Percentiles rank a stretch among this genome's conserved stretches.
phyloP scores from a whole-genome alignment of 2,888 invertebrate genomes.

The Kryphioiulus occultus region DNA sequence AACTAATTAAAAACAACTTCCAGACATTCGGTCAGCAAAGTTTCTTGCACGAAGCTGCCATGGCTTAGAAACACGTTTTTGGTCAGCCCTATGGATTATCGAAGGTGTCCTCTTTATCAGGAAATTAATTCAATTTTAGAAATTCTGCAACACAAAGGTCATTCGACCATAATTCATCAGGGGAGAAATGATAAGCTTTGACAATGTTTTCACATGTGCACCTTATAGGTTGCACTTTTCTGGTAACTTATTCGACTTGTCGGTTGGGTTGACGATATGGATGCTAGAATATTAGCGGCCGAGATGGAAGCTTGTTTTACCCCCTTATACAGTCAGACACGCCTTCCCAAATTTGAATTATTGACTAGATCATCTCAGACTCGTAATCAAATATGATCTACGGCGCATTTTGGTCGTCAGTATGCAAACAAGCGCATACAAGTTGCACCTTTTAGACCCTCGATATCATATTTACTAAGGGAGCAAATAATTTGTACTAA shows the following conservation, averaged over 20 bases:
- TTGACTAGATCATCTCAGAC: neutral
- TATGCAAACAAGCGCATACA: neutral
- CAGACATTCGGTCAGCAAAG: neutral
- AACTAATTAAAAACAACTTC: conserved; percentile 12
- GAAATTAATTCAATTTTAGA: neutral
- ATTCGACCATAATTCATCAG: neutral
- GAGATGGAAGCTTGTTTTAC: neutral
- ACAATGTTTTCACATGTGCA: neutral
- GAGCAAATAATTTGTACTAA: neutral
- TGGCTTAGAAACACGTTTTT: neutral
- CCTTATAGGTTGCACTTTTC: neutral
- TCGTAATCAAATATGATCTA: conserved; percentile 22
- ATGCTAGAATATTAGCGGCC: neutral
- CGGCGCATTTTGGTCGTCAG: no score
- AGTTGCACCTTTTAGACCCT: neutral
- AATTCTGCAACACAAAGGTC: neutral
- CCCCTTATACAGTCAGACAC: neutral
- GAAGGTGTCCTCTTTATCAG: neutral
- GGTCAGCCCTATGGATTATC: no score
- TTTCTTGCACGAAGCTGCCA: neutral
- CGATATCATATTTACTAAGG: neutral
- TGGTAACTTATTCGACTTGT: neutral
- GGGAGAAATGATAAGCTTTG: neutral
- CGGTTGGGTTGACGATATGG: neutral
- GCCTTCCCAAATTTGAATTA: conserved; percentile 10